Evolutionary conservation across 2,113 vertebrate species (phyloP).

Genomic region (Percopsis transmontana): DNA sequence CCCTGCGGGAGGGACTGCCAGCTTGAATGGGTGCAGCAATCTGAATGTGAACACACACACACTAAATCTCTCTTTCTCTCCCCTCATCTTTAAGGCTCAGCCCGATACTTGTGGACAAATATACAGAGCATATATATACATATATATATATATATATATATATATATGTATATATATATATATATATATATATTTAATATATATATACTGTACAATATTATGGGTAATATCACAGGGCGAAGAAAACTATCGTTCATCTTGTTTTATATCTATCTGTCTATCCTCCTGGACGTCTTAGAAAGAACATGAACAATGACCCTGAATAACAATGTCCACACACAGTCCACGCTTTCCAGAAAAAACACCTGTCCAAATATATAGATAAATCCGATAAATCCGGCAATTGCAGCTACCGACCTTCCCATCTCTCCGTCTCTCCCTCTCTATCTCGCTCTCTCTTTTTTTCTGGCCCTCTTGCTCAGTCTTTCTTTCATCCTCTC

Average conservation of each 20-base stretch:
- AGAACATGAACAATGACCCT: neutral
- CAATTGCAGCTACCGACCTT: neutral
- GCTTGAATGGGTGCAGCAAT: neutral
- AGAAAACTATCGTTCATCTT: slow-evolving; percentile 13
- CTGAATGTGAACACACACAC: neutral
- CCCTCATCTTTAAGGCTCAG: no score
- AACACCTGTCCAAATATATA: slow-evolving; percentile 4
- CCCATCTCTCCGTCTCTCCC: neutral
- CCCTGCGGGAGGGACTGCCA: neutral
- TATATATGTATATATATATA: neutral
- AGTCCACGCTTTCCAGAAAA: neutral
- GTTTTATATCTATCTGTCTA: no score
- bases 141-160: neutral
- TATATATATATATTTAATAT: no score
- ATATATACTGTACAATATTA: no score
- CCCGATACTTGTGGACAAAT: no score
- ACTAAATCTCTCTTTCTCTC: no score
- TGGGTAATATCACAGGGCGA: no score
- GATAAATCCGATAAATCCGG: neutral
- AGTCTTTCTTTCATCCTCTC: slow-evolving; percentile 24
- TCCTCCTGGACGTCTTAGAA: neutral
- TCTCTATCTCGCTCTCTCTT: slow-evolving; percentile 5
- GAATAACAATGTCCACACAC: neutral
- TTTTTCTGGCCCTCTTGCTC: slow-evolving; percentile 21
- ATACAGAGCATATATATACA: no score